Base-by-base conservation (phyloP, 1,140 invertebrate species). In the Acromyrmex echinatior region DNA sequence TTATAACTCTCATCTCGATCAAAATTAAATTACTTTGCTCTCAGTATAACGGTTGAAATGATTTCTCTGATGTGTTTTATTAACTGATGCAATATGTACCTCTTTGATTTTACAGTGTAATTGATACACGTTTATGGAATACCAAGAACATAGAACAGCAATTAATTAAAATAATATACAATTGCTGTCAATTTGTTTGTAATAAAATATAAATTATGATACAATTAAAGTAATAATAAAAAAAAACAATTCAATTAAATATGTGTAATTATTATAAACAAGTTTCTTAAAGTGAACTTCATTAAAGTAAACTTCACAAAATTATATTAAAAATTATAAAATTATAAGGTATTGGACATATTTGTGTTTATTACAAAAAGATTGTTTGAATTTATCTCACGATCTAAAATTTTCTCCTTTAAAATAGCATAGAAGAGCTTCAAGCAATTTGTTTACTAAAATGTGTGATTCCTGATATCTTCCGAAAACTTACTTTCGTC, bases 381-480 rank as follows among this genome's bases (percentile, higher is more conserved):
- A 45, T 68, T 68, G n/a, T 10, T 6, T 70, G 21, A 70, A 49
- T 28, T 70, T 25, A 51, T 63, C 14, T 63, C 14, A 31, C 31
- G 21, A 80, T 39, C 31, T 35, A 35, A 68, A 80, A 35, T 28
- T 35, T 5, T 65, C 16, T 56, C 7, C n/a, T 56, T 35, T 39
- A n/a, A 65, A 45, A 2, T 18, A 14, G n/a, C 1, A 6, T n/a
- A 12, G 1, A 28, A 18, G 53, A 25, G 35, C 7, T 60, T 45
- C 53, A 21, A 73, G 16, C 14, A 73, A 62, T 71, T 58, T 73
- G 25, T 60, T 82, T 62, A n/a, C 6, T 12, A 31, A 74, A 74
- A 82, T 82, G 35, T 16, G 39, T 58, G 39, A 74, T 74, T 51
- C 16, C 25, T 49, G 56, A 82, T 74, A 60, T 31, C 53, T 82